Evolutionary conservation across 2,888 invertebrate genomes (phyloP).

Genomic region (Pristionchus maxplancki): DNA sequence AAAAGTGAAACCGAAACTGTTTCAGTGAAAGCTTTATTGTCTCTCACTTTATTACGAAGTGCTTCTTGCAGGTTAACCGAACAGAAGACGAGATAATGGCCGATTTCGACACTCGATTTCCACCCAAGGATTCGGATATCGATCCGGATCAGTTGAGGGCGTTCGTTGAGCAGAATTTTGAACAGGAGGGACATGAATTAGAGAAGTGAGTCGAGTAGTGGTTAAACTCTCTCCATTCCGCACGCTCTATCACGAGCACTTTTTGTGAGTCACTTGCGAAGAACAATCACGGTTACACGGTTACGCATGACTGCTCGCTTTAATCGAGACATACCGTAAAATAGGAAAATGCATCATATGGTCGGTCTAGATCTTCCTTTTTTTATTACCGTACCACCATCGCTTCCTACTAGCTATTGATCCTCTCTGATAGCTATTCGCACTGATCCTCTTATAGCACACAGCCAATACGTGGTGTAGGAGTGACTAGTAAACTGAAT

Average conservation of each 20-base stretch:
- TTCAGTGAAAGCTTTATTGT: background rate
- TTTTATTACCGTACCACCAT: background rate
- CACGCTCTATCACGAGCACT: background rate
- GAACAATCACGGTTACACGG: background rate
- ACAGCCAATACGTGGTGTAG: background rate
- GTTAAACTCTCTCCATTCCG: background rate
- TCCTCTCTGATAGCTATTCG: background rate
- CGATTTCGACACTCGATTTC: slow-evolving; percentile 61
- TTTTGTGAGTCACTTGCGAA: background rate
- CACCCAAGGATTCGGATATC: slow-evolving; percentile 63
- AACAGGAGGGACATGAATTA: slow-evolving; percentile 70
- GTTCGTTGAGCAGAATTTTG: slow-evolving; percentile 73
- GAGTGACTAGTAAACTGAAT: background rate
- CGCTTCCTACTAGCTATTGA: background rate
- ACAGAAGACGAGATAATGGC: slow-evolving; percentile 57
- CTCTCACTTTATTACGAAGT: background rate
- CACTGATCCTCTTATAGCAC: slow-evolving; percentile 8
- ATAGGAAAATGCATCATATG: background rate
- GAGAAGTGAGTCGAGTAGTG: slow-evolving; percentile 59
- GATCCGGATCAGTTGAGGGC: slow-evolving; percentile 59
- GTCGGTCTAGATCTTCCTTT: background rate
- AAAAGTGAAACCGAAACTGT: background rate
- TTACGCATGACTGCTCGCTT: background rate
- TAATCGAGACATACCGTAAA: background rate
- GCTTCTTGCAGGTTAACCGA: slow-evolving; percentile 55